These are phyloP conservation scores for Microvelia longipes DNA, from an alignment of 1,140 invertebrate genomes.

Conservation along the genomic window DNA sequence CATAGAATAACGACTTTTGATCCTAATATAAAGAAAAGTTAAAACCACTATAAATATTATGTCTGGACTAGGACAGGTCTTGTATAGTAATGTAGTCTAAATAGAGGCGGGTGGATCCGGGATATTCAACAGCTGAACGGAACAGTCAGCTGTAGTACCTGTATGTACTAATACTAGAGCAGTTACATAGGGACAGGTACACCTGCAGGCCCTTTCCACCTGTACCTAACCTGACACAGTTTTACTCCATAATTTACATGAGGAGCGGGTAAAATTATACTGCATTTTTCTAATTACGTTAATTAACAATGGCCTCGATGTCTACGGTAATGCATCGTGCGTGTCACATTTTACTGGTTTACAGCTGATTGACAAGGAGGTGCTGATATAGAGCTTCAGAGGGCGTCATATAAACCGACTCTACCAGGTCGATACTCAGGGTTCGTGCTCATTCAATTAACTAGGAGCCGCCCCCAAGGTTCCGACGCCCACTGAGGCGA, in stretches of 20 bases:
- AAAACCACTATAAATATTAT: neutral
- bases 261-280: no score
- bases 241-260: neutral
- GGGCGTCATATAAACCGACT: neutral
- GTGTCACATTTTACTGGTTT: neutral
- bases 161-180: no score
- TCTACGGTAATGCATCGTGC: neutral
- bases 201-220: neutral
- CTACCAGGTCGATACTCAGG: neutral
- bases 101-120: neutral
- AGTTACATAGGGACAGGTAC: neutral
- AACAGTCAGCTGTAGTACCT: neutral
- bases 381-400: neutral
- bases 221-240: neutral
- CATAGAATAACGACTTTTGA: neutral
- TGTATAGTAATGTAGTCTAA: no score
- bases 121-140: neutral
- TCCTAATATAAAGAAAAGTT: neutral
- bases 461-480: neutral
- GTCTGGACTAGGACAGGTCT: no score
- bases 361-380: neutral
- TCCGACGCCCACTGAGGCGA: neutral
- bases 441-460: neutral
- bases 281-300: neutral
- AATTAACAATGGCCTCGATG: no score